phyloP scores from a whole-genome alignment of 2,113 vertebrate genomes.

The Lamprotornis superbus region DNA sequence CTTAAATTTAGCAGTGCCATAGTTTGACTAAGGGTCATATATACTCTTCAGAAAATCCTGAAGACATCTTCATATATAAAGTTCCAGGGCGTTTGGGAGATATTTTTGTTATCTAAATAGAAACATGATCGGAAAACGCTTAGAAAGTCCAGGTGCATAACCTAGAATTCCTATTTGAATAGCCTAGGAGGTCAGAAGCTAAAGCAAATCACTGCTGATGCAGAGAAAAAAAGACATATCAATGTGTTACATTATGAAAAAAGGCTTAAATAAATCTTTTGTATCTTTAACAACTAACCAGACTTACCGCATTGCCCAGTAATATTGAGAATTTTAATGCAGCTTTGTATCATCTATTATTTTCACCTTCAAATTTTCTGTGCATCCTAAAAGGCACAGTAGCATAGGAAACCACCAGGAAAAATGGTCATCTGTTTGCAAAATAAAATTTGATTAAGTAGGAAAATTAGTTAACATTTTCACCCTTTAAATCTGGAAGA shows the following conservation, averaged over 20 bases:
- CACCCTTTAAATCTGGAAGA: not conserved
- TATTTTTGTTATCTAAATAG: not conserved
- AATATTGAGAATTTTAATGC: not conserved
- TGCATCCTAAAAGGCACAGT: not conserved
- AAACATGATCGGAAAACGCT: not conserved
- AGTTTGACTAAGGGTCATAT: not conserved
- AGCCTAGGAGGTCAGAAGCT: not conserved
- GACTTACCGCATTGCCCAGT: not conserved
- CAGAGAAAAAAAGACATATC: not conserved
- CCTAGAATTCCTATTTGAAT: not conserved
- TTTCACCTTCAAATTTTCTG: not conserved
- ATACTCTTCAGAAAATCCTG: not conserved
- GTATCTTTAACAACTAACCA: not conserved
- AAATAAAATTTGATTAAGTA: not conserved
- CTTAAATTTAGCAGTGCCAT: not conserved
- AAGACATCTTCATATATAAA: not conserved
- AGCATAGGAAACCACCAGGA: not conserved
- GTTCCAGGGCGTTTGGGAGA: not conserved
- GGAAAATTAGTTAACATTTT: not conserved
- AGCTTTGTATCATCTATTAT: not conserved
- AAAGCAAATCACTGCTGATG: not conserved
- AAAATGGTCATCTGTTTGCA: not conserved
- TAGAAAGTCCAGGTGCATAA: not conserved
- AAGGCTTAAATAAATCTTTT: not conserved
- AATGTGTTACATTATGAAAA: not conserved